phyloP scores from a whole-genome alignment of 2,888 invertebrate genomes.

The Patella caerulea region DNA sequence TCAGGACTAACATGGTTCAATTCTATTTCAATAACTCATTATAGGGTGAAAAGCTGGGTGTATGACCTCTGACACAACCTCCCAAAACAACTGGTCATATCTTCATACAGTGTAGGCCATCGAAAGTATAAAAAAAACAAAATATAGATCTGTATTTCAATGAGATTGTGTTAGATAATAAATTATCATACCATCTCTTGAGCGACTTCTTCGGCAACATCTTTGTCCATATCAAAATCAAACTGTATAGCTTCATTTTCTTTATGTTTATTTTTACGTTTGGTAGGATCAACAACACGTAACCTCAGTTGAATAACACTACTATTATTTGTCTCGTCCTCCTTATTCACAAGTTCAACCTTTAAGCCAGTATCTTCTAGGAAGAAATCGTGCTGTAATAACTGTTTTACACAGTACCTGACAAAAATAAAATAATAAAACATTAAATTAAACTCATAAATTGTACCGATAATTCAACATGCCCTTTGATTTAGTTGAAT shows the following conservation, averaged over 20 bases:
- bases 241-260: constrained; percentile 99
- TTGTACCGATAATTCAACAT: no score
- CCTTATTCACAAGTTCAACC: constrained; percentile 81
- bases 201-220: constrained; percentile 94
- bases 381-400: constrained; percentile 96
- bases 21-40: no score
- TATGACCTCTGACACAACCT: no score
- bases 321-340: constrained; percentile 72
- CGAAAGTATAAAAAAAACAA: no score
- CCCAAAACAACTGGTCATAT: no score
- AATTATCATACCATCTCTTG: constrained; percentile 83
- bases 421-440: constrained; percentile 19
- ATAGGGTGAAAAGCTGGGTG: no score
- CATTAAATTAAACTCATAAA: no score
- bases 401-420: constrained; percentile 92
- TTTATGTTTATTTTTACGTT: constrained; percentile 95
- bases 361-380: constrained; percentile 91
- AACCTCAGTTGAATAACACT: constrained; percentile 82
- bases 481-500: no score
- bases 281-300: constrained; percentile 95
- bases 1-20: no score
- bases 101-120: no score
- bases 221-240: constrained; percentile 92
- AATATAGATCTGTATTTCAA: no score
- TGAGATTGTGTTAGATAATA: neutral